These are phyloP conservation scores for Bimastos eiseni DNA, from an alignment of 2,888 invertebrate genomes.

Conservation along the genomic window DNA sequence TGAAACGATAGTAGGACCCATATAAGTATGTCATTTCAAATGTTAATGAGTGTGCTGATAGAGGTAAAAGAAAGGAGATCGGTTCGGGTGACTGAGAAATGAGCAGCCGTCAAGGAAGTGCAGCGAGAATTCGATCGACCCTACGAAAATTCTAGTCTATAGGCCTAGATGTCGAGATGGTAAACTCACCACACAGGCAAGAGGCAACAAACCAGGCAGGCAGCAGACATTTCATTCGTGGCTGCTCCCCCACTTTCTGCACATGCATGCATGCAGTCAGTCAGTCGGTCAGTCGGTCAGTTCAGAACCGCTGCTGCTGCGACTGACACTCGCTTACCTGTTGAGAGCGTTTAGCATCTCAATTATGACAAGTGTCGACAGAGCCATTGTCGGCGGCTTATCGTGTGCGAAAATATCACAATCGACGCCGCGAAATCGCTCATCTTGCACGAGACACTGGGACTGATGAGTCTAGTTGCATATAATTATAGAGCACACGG, in stretches of 20 bases:
- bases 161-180: not conserved
- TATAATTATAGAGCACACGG: not conserved
- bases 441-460: constrained; percentile 61
- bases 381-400: constrained; percentile 99
- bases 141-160: not conserved
- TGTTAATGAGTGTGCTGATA: not conserved
- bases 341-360: constrained; percentile 99
- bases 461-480: constrained; percentile 59
- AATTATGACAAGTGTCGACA: constrained; percentile 98
- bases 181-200: not conserved
- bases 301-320: constrained; percentile 8
- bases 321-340: constrained; percentile 69
- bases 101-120: not conserved
- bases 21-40: not conserved
- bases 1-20: not conserved
- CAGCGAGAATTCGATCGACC: not conserved
- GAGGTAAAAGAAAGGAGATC: no score
- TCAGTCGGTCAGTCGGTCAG: not conserved
- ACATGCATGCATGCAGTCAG: constrained; percentile 4
- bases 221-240: not conserved
- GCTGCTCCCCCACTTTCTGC: constrained; percentile 13
- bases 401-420: constrained; percentile 97
- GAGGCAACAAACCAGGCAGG: not conserved
- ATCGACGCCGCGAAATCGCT: constrained; percentile 85
- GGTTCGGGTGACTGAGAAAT: not conserved